These are phyloP conservation scores for Erebia epiphron DNA, from an alignment of 2,888 invertebrate genomes.

Conservation along the genomic window DNA sequence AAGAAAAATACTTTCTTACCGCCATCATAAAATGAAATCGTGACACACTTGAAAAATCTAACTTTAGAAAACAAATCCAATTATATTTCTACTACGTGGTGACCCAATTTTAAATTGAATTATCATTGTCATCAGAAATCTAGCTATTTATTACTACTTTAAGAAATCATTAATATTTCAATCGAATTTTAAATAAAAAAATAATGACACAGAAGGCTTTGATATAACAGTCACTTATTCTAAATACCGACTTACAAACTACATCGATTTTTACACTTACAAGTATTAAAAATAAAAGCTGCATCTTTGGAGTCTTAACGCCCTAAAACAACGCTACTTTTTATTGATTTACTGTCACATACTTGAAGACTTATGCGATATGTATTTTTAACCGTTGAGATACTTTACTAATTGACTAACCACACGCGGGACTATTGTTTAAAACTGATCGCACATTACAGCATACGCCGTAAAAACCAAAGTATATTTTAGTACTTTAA, in stretches of 20 bases:
- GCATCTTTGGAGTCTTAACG: conserved; percentile 72
- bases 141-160: not conserved
- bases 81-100: not conserved
- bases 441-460: conserved; percentile 13
- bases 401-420: conserved; percentile 50
- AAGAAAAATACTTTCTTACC: no score
- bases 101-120: not conserved
- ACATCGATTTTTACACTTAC: conserved; percentile 56
- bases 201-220: conserved; percentile 45
- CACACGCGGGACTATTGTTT: conserved; percentile 47
- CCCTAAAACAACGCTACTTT: conserved; percentile 41
- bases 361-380: conserved; percentile 74
- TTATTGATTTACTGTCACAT: conserved; percentile 74
- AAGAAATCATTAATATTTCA: not conserved
- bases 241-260: conserved; percentile 61
- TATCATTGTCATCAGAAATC: not conserved
- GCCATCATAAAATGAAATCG: no score
- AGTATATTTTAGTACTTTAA: not conserved
- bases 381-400: conserved; percentile 62
- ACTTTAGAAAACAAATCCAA: no score
- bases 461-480: not conserved
- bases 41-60: no score
- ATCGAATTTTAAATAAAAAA: not conserved
- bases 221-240: conserved; percentile 49
- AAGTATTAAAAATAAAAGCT: conserved; percentile 77